A percentile compares a stretch with the other conserved stretches of the same genome.
Evolutionary conservation across 2,797 vertebrate genomes (phyloP).

Genomic region (Gallirallus australis): DNA sequence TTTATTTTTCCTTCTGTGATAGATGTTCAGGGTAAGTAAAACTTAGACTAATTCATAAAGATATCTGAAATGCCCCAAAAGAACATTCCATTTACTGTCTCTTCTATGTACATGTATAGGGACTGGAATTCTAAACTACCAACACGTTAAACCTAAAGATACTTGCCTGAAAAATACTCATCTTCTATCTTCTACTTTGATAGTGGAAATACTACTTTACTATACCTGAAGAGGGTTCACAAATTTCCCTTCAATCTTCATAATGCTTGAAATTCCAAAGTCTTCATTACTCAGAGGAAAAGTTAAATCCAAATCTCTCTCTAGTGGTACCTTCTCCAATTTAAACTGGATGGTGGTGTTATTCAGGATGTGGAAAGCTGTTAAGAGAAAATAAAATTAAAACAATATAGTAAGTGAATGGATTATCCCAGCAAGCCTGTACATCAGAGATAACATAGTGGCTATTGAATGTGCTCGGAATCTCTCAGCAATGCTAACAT

Average conservation of each 20-base stretch:
- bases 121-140: background rate
- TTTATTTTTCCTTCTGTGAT: background rate
- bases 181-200: background rate
- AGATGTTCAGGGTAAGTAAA: background rate
- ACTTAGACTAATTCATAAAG: background rate
- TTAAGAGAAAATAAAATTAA: background rate
- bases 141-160: background rate
- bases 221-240: slow-evolving; percentile 93
- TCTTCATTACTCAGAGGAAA: slow-evolving; percentile 85
- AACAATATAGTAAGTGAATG: background rate
- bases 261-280: slow-evolving; percentile 83
- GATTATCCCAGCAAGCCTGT: background rate
- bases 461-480: background rate
- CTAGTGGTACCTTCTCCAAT: slow-evolving; percentile 89
- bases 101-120: background rate
- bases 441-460: background rate
- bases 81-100: background rate
- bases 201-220: background rate
- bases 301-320: slow-evolving; percentile 79
- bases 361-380: slow-evolving; percentile 97
- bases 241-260: slow-evolving; percentile 93
- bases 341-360: slow-evolving; percentile 95
- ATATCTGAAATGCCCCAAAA: background rate
- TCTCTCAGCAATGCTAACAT: background rate
- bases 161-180: background rate